Evolutionary conservation across 2,113 vertebrate genomes (phyloP), one percentile per base, ranked within the genome.

Genomic region (Procapra przewalskii): DNA sequence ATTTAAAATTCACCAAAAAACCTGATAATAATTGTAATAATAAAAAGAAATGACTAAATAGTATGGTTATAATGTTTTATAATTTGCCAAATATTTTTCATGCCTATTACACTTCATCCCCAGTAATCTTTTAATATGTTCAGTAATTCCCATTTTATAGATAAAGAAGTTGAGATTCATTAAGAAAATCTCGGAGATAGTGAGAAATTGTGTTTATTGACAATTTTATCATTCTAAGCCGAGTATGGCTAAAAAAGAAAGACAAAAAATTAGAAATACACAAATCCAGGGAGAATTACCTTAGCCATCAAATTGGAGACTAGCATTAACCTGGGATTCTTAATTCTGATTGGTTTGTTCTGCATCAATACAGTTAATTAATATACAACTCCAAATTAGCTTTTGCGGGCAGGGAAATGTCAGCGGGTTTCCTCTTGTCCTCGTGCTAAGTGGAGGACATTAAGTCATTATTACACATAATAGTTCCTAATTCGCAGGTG

Each of bases 381-480:
- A 98, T 82, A 96, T 31, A 97, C 54, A 97, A 97, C 48, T 92
- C 64, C 89, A 97, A 95, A 98, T 98, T 96, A 97, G 88, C 54
- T 93, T 96, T 96, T 85, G 16, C 71, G 88, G 87, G 33, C 59
- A 75, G 48, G 54, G 43, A 93, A 97, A 97, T 97, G 91, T 96
- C 97, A 97, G 48, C 16, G 8, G 94, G 80, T 97, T 97, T 96
- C 96, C 96, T 97, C 82, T 93, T 97, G 87, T 98, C 91, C 93
- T 96, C 83, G 90, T 80, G 81, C 79, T 98, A 97, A 97, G 83
- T 91, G 62, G 57, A 97, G 89, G 80, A 67, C 89, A 94, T 98
- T 96, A 97, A 98, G 97, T 97, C 91, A 96, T 98, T 97, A 97
- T 97, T 96, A 92, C 40, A 85, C 79, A 67, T 97, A 96, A 96